Evolutionary conservation across 2,797 vertebrate species (phyloP).

Genomic region (Macropus fuliginosus): DNA sequence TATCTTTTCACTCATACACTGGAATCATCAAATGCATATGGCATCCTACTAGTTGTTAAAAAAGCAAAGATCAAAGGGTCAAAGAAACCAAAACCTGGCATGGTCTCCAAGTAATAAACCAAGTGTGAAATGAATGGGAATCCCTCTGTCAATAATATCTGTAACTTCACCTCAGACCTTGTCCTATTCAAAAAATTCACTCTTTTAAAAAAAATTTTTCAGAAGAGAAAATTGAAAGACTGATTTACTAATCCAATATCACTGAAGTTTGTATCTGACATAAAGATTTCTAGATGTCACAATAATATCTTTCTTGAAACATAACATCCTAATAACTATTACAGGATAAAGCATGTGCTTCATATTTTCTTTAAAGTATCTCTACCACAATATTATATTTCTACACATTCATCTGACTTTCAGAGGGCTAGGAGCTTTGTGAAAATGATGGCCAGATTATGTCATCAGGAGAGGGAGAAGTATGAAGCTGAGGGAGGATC

Average conservation of each 20-base stretch:
- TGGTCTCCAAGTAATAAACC: slow-evolving; percentile 68
- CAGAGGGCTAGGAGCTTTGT: slow-evolving; percentile 17
- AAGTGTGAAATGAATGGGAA: slow-evolving; percentile 64
- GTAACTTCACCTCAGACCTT: slow-evolving; percentile 78
- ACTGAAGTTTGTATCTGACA: slow-evolving; percentile 41
- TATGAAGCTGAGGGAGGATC: background rate
- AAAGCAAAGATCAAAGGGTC: background rate
- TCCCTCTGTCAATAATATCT: slow-evolving; percentile 80
- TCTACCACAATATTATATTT: slow-evolving; percentile 16
- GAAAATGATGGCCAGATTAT: background rate
- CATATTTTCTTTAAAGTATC: slow-evolving; percentile 44
- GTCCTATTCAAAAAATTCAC: slow-evolving; percentile 65
- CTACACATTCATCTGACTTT: slow-evolving; percentile 28
- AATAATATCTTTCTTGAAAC: slow-evolving; percentile 41
- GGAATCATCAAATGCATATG: slow-evolving; percentile 32
- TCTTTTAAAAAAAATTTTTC: slow-evolving; percentile 15
- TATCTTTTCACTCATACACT: slow-evolving; percentile 53
- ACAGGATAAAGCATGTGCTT: slow-evolving; percentile 39
- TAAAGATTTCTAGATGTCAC: slow-evolving; percentile 53
- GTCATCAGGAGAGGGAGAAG: background rate
- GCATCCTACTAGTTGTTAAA: background rate
- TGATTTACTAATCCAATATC: background rate
- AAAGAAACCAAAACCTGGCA: slow-evolving; percentile 43
- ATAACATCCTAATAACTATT: slow-evolving; percentile 24
- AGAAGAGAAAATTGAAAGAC: slow-evolving; percentile 25